Evolutionary conservation across 2,888 invertebrate genomes (phyloP).

Genomic region (Cephus rjabovi): DNA sequence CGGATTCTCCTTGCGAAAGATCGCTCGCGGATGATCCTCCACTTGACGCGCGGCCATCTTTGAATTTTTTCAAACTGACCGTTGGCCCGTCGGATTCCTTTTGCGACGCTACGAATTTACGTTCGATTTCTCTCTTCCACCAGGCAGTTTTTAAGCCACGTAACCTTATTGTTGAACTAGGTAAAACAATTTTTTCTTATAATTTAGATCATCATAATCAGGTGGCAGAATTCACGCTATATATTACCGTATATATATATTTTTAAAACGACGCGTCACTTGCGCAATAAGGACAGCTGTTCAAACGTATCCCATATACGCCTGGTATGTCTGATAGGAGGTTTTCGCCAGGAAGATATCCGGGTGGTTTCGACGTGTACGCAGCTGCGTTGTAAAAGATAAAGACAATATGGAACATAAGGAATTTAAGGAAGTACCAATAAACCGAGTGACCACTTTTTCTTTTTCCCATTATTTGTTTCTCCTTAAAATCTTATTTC

Average conservation of each 20-base stretch:
- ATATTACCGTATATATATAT: neutral
- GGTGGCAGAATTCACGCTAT: neutral
- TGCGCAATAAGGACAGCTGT: neutral
- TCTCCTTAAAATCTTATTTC: neutral
- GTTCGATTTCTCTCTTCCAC: neutral
- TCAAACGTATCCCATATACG: neutral
- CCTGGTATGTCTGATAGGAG: neutral
- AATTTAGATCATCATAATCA: neutral
- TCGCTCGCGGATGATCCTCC: slow-evolving; percentile 18
- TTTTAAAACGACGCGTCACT: neutral
- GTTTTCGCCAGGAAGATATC: neutral
- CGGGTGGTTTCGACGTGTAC: neutral
- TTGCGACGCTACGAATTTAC: neutral
- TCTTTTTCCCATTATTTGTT: neutral
- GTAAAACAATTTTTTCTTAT: neutral
- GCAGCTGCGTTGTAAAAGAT: neutral
- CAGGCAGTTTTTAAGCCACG: neutral
- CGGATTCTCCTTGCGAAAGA: slow-evolving; percentile 14
- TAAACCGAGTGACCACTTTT: neutral
- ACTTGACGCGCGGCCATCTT: slow-evolving; percentile 35
- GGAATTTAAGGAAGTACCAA: neutral
- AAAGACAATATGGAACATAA: neutral
- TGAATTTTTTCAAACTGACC: slow-evolving; percentile 24
- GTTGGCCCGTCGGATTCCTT: neutral
- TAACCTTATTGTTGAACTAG: neutral